Base-by-base conservation (phyloP, 2,888 invertebrate species). In the Argyra leucocephala region DNA sequence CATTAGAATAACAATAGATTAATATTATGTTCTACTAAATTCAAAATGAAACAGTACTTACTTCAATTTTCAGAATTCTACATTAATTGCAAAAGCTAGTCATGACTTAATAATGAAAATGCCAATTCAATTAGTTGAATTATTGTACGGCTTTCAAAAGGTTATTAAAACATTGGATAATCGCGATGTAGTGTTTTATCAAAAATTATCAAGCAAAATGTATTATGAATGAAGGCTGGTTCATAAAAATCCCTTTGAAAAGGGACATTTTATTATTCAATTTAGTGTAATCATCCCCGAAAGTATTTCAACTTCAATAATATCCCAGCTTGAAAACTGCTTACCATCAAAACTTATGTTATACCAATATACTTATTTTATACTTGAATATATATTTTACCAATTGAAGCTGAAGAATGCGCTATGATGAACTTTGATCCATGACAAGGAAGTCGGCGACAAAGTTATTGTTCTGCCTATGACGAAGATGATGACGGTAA, bases 71-170 rank as follows among this genome's bases (percentile, higher is more conserved):
- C n/a, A n/a, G n/a, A n/a, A n/a, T n/a, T n/a, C n/a, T 81, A 83
- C 87, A 0, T 75, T 83, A 37, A 96, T 89, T 79, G 83, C 83
- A 71, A 83, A 85, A 68, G 84, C 87, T 26, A 76, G 76, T n/a
- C 72, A 75, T 37, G 93, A 97, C 83, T 83, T 97, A 68, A 85
- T 94, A 71, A 84, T 95, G 81, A 85, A 88, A 69, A 85, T 96
- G 86, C 88, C 90, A 69, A 83, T 98, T 70, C 88, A 91, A 74
- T 82, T 99, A 65, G 93, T 93, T 2, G 98, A 99, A 79, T 87
- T 96, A 1, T 82, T 99, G 36, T 98, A 97, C 78, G 98, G 98
- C 31, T 97, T 96, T 83, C 91, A 93, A 75, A 93, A 92, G 76
- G 87, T 80, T 24, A 75, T 99, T 68, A 85, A 86, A 68, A 97